Percentiles rank a stretch among this genome's conserved stretches.
Evolutionary conservation across 1,140 invertebrate species (phyloP).

Genomic region (Euwallacea fornicatus): DNA sequence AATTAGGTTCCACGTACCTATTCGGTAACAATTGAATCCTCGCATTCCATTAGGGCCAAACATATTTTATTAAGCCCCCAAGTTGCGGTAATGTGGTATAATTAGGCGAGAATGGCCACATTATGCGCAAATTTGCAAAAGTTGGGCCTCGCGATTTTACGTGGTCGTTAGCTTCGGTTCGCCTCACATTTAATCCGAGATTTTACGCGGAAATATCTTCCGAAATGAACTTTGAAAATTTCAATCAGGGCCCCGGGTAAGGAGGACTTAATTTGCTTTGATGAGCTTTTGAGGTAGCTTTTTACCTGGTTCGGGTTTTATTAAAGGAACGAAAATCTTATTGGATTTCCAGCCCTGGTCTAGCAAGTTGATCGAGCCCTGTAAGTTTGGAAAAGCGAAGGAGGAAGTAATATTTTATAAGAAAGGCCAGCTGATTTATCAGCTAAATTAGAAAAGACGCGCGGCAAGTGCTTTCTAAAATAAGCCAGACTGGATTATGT

Average conservation of each 20-base stretch:
- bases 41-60: neutral
- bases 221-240: slow-evolving; percentile 7
- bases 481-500: slow-evolving; percentile 33
- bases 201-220: slow-evolving; percentile 5
- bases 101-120: slow-evolving; percentile 27
- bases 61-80: slow-evolving; percentile 27
- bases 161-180: slow-evolving; percentile 15
- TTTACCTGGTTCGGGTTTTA: neutral
- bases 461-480: slow-evolving; percentile 31
- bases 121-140: slow-evolving; percentile 27
- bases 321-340: slow-evolving; percentile 1
- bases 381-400: no score
- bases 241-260: slow-evolving; percentile 3
- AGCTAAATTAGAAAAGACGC: slow-evolving; percentile 23
- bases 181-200: slow-evolving; percentile 2
- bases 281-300: neutral
- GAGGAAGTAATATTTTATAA: no score
- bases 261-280: slow-evolving; percentile 3
- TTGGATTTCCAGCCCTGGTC: neutral
- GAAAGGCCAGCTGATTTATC: slow-evolving; percentile 20
- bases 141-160: slow-evolving; percentile 22
- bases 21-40: neutral
- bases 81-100: slow-evolving; percentile 22
- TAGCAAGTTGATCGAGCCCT: no score
- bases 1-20: neutral